Percentiles rank a stretch among this genome's conserved stretches.
These are phyloP conservation scores for Oryzias sinensis DNA, from an alignment of 2,797 vertebrate species.

Conservation along the genomic window DNA sequence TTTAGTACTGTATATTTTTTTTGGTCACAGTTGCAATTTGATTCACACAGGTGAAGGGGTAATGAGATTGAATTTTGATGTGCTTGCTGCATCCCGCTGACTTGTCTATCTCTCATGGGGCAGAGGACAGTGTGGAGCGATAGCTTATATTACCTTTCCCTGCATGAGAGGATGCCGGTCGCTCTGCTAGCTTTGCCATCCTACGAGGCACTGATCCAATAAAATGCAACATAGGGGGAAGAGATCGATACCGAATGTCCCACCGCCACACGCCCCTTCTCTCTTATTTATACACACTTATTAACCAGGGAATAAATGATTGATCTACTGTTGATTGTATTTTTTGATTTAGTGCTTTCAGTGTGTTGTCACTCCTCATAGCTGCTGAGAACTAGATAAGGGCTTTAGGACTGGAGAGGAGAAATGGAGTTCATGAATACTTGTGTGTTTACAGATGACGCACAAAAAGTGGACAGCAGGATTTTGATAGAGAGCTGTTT, in stretches of 20 bases:
- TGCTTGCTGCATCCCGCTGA: constrained; percentile 47
- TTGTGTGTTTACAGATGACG: constrained; percentile 19
- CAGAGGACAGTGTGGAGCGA: constrained; percentile 47
- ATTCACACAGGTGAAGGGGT: constrained; percentile 62
- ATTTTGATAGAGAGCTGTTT: constrained; percentile 30
- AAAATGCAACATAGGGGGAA: constrained; percentile 49
- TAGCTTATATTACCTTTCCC: constrained; percentile 64
- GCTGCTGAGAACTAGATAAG: constrained; percentile 43
- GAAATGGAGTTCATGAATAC: constrained; percentile 46
- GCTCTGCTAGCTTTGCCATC: constrained; percentile 41
- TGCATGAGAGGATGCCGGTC: constrained; percentile 55
- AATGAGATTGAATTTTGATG: constrained; percentile 79
- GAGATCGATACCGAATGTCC: constrained; percentile 65
- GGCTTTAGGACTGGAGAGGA: constrained; percentile 41
- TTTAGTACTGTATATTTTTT: constrained; percentile 42
- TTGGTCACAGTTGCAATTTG: constrained; percentile 63
- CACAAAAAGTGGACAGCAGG: constrained; percentile 19
- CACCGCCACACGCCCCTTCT: constrained; percentile 23
- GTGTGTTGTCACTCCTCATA: constrained; percentile 44
- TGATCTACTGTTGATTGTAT: constrained; percentile 60
- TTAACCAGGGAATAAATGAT: constrained; percentile 71
- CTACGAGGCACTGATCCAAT: constrained; percentile 63
- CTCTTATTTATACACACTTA: constrained; percentile 45
- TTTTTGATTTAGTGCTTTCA: constrained; percentile 67
- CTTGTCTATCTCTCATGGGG: constrained; percentile 32